A percentile compares a stretch with the other conserved stretches of the same genome.
These are phyloP conservation scores for Florisuga fusca DNA, from an alignment of 2,797 vertebrate species.

Conservation along the genomic window DNA sequence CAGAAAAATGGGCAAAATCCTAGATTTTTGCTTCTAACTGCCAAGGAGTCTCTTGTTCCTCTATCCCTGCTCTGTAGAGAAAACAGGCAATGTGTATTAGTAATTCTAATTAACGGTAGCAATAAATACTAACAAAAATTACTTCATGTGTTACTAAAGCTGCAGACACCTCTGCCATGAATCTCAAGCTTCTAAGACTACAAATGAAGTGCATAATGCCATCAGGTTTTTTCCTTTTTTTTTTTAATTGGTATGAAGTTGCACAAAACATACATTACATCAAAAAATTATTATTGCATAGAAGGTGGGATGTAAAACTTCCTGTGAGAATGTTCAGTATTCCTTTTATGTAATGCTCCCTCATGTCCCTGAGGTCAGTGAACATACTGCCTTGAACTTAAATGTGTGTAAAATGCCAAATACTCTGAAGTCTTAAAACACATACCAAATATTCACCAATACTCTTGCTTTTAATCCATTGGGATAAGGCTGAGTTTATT, in stretches of 20 bases:
- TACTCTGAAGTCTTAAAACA: neutral
- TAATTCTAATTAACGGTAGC: neutral
- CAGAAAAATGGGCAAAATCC: neutral
- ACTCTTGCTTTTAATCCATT: neutral
- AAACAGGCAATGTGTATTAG: neutral
- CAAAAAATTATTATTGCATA: neutral
- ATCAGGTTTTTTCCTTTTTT: neutral
- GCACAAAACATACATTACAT: neutral
- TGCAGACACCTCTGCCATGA: neutral
- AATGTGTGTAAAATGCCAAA: neutral
- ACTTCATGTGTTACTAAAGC: neutral
- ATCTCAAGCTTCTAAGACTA: neutral
- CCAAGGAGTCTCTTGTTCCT: neutral
- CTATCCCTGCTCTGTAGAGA: neutral
- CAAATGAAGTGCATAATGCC: neutral
- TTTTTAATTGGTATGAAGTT: neutral
- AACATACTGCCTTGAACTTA: neutral
- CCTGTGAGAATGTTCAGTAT: neutral
- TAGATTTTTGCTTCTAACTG: neutral
- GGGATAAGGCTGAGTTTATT: neutral
- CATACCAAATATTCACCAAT: neutral
- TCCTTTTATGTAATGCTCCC: neutral
- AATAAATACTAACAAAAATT: neutral
- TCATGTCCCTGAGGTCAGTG: neutral
- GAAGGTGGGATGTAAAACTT: neutral